Base-by-base conservation (phyloP, 2,113 vertebrate genomes). In the Sander vitreus region DNA sequence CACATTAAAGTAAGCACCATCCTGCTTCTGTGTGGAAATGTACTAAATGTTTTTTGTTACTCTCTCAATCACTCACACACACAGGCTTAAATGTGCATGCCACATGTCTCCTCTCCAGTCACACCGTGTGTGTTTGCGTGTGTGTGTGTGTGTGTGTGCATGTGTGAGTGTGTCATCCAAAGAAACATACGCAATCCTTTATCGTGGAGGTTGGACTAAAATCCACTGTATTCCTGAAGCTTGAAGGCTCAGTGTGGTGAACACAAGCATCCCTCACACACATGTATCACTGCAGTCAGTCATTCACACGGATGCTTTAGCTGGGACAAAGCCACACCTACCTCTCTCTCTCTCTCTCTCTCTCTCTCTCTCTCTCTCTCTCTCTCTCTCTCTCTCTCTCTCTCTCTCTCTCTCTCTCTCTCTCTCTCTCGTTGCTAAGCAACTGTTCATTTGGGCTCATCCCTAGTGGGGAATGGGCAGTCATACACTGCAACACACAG, bases 341-440 rank as follows among this genome's bases (percentile, higher is more conserved):
- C 48, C 33, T 33, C 70, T 57, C 43, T 60, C 63, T 18, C 69
- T 43, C 64, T 68, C 71, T 54, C 73, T 79, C 71, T 27, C 70
- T n/a, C 76, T 47, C 53, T 43, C 70, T 19, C 67, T 10, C 76
- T 64, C 82, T 55, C 58, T 75, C 76, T 51, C 53, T 30, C 69
- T 33, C 70, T 12, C 82, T 54, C 82, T 54, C 63, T 72, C 76
- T 47, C 48, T 36, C 69, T 33, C 70, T 12, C 82, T 63, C 80
- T 67, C 67, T 75, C 75, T 58, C 53, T 30, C 70, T 23, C 73
- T 12, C 79, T 55, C 80, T 62, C 66, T 78, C 76, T 48, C 54
- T 45, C 64, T 11, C 79, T 65, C 78, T 63, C 64, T 75, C 76
- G 94, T 95, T 94, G 92, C 94, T 89, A 84, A 80, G 94, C 89